Percentiles rank a stretch among this genome's conserved stretches.
Conservation (phyloP, 2,113 vertebrate genomes). For the Atractosteus spatula region DNA sequence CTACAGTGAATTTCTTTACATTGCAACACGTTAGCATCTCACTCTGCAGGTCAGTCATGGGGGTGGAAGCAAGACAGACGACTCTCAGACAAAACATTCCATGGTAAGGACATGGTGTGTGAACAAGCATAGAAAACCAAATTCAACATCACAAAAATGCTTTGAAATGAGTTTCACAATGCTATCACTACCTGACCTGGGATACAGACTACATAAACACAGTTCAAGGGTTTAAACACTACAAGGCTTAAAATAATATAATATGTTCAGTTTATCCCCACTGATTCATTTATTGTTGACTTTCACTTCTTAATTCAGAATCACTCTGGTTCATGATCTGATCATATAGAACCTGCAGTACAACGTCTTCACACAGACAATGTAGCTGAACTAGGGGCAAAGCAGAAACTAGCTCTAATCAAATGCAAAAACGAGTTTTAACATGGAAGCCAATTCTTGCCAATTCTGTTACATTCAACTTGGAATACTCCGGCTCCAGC, state of each 20-base stretch:
- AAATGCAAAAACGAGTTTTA: neutral
- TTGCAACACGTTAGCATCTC: conserved; percentile 29
- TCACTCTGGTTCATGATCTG: no score
- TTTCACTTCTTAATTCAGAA: no score
- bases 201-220: no score
- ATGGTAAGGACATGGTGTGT: neutral
- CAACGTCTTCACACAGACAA: no score
- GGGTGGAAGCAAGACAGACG: conserved; percentile 20
- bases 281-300: no score
- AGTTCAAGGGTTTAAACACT: no score
- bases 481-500: no score
- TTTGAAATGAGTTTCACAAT: neutral
- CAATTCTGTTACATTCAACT: neutral
- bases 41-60: conserved; percentile 31
- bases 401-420: neutral
- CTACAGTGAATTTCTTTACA: conserved; percentile 35
- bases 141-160: neutral
- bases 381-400: no score
- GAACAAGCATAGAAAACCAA: conserved; percentile 8
- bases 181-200: no score
- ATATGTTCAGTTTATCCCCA: no score
- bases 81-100: neutral
- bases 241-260: no score
- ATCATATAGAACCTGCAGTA: no score
- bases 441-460: neutral